phyloP scores from a whole-genome alignment of 2,888 invertebrate genomes.

The Myopa tessellatipennis region DNA sequence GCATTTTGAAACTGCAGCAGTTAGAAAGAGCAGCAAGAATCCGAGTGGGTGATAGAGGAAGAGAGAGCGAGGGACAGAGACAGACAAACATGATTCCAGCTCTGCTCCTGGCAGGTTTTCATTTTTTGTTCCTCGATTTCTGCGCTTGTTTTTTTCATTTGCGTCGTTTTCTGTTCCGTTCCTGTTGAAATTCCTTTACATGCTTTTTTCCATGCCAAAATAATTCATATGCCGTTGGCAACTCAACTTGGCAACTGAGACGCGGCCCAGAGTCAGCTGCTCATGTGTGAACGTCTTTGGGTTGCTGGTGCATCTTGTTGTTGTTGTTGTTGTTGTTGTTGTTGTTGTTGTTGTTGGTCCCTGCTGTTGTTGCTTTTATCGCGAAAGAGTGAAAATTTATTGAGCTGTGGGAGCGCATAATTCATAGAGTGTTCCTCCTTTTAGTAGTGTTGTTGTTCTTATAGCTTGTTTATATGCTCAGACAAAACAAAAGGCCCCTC shows the following conservation, averaged over 20 bases:
- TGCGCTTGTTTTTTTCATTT: slow-evolving; percentile 23
- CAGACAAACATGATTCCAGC: background rate
- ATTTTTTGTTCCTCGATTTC: background rate
- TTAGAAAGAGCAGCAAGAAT: no score
- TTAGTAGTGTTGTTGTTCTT: slow-evolving; percentile 7
- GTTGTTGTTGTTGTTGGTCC: slow-evolving; percentile 38
- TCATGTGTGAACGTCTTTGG: slow-evolving; percentile 52
- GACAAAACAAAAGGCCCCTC: background rate
- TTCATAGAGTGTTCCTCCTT: slow-evolving; percentile 56
- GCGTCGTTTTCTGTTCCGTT: slow-evolving; percentile 17
- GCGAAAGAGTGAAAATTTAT: slow-evolving; percentile 65
- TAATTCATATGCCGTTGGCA: slow-evolving; percentile 39
- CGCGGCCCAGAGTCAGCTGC: slow-evolving; percentile 17
- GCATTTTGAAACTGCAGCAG: background rate
- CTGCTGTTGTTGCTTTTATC: slow-evolving; percentile 37
- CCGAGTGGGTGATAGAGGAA: no score
- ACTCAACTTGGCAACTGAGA: slow-evolving; percentile 26
- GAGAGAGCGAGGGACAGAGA: background rate
- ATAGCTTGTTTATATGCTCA: background rate
- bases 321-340: slow-evolving; percentile 15
- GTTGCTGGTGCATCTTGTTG: slow-evolving; percentile 46
- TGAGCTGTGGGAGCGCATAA: slow-evolving; percentile 66
- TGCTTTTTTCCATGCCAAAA: slow-evolving; percentile 29
- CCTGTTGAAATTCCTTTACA: slow-evolving; percentile 37
- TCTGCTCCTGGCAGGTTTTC: background rate